Evolutionary conservation across 2,888 invertebrate genomes (phyloP).

Genomic region (Drosophila anceps): DNA sequence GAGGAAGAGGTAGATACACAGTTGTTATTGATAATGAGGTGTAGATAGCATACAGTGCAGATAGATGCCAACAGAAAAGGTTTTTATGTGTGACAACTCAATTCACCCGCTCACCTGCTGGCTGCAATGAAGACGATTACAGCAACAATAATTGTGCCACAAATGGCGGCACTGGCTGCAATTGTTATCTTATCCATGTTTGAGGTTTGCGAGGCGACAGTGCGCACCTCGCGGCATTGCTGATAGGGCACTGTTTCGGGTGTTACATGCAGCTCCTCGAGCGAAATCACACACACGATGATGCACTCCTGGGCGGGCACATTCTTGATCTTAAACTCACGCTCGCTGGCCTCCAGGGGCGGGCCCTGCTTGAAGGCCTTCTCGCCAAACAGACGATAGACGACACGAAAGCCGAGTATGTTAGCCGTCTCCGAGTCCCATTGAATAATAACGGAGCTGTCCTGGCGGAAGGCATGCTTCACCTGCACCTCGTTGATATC

Average conservation of each 20-base stretch:
- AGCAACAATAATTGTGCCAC: conserved; percentile 95
- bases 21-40: conserved; percentile 27
- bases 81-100: background rate
- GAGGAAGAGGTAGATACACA: conserved; percentile 7
- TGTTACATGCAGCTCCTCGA: conserved; percentile 95
- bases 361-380: conserved; percentile 96
- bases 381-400: conserved; percentile 95
- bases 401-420: conserved; percentile 95
- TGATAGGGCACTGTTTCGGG: conserved; percentile 94
- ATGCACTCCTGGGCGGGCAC: conserved; percentile 97
- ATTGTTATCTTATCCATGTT: conserved; percentile 98
- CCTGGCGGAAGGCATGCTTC: conserved; percentile 92
- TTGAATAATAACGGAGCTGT: conserved; percentile 94
- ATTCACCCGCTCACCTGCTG: conserved; percentile 86
- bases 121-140: conserved; percentile 96
- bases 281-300: conserved; percentile 95
- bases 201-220: conserved; percentile 92
- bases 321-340: conserved; percentile 96
- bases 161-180: conserved; percentile 96
- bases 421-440: conserved; percentile 96
- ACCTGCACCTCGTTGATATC: conserved; percentile 92
- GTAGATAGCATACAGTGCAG: conserved; percentile 32
- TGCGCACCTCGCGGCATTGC: conserved; percentile 95
- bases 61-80: background rate
- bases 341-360: conserved; percentile 94